Evolutionary conservation across 2,888 invertebrate genomes (phyloP).

Genomic region (Litoditis marina): DNA sequence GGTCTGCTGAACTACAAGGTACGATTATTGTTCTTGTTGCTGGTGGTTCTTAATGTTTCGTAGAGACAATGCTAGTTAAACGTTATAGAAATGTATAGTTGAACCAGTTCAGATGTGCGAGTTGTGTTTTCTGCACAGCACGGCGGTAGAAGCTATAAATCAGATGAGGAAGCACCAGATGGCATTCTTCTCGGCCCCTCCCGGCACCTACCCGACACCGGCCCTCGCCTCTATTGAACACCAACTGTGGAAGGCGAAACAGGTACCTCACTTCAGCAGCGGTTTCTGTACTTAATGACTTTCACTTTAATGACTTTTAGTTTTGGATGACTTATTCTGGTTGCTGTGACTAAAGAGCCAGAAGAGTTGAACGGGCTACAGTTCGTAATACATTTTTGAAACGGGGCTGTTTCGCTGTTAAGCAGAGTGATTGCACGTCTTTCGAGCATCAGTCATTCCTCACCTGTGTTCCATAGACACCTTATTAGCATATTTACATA

Average conservation of each 20-base stretch:
- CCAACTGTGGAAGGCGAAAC: conserved; percentile 54
- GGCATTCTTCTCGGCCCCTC: conserved; percentile 71
- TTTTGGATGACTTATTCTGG: too few relatives aligned
- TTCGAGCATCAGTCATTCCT: too few relatives aligned
- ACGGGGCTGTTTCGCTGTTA: too few relatives aligned
- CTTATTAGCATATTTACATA: too few relatives aligned
- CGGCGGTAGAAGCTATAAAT: conserved; percentile 87
- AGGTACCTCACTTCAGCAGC: conserved; percentile 23
- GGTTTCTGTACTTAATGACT: neutral
- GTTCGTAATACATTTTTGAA: too few relatives aligned
- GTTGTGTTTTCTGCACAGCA: conserved; percentile 81
- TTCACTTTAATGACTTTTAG: neutral
- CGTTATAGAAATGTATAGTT: neutral
- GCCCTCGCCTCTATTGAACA: conserved; percentile 78
- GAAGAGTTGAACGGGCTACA: too few relatives aligned
- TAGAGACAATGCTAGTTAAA: neutral
- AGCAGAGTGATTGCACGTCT: too few relatives aligned
- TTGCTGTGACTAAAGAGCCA: too few relatives aligned
- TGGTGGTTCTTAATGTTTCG: neutral
- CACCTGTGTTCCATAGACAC: too few relatives aligned
- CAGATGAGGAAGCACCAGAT: conserved; percentile 80
- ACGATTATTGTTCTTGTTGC: neutral
- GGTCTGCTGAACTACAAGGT: conserved; percentile 90
- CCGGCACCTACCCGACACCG: conserved; percentile 70
- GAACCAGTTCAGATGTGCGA: conserved; percentile 72